Evolutionary conservation across 1,140 invertebrate genomes (phyloP).

Genomic region (Drosophila seguyi): DNA sequence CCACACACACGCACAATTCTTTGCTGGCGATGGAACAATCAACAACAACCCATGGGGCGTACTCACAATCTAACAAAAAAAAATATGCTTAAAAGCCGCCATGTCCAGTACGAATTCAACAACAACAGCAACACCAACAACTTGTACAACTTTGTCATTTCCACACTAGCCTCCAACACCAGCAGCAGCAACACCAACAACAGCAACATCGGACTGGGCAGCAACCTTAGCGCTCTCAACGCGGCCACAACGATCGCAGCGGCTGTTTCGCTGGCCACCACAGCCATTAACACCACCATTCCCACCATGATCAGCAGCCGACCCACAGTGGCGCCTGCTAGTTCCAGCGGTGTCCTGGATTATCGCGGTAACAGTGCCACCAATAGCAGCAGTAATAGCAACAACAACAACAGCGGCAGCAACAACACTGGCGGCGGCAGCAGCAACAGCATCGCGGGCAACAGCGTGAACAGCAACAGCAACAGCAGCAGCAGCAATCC

Average conservation of each 20-base stretch:
- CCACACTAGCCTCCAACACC: conserved; percentile 60
- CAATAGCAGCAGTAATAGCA: conserved; percentile 29
- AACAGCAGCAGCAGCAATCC: conserved; percentile 11
- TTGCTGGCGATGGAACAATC: conserved; percentile 29
- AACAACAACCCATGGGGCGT: conserved; percentile 8
- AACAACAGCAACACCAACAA: conserved; percentile 35
- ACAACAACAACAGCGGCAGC: conserved; percentile 21
- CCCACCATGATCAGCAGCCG: conserved; percentile 68
- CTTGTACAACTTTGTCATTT: conserved; percentile 61
- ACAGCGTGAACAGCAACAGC: conserved; percentile 24
- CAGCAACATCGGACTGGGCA: conserved; percentile 41
- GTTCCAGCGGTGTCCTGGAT: conserved; percentile 60
- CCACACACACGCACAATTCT: conserved; percentile 27
- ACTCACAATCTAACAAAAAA: conserved; percentile 55
- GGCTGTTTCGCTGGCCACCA: conserved; percentile 70
- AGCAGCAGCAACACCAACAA: conserved; percentile 45
- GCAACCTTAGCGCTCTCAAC: conserved; percentile 46
- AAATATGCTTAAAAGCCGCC: conserved; percentile 36
- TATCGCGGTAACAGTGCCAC: conserved; percentile 41
- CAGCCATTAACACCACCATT: conserved; percentile 75
- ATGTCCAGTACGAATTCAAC: conserved; percentile 31
- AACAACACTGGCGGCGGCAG: conserved; percentile 12
- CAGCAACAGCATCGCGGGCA: conserved; percentile 9
- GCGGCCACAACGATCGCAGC: conserved; percentile 72
- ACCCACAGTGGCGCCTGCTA: conserved; percentile 51